Evolutionary conservation across 2,113 vertebrate species (phyloP).

Genomic region (Lasiurus cinereus): DNA sequence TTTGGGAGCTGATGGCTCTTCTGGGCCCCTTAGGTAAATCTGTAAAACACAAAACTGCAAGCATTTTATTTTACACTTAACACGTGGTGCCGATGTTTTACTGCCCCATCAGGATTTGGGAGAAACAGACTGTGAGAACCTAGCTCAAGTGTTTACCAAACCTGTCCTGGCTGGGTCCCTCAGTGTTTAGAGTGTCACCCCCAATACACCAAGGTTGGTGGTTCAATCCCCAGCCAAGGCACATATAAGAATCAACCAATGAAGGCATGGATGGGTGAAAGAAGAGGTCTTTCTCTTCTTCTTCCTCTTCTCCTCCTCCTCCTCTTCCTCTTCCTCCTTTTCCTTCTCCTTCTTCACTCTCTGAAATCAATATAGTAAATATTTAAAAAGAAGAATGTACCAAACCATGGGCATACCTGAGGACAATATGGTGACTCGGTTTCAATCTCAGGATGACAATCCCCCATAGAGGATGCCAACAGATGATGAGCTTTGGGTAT

Average conservation of each 20-base stretch:
- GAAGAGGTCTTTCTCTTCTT: not conserved
- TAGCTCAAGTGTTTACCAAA: not conserved
- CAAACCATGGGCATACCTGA: not conserved
- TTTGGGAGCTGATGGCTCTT: not conserved
- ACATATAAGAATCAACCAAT: not conserved
- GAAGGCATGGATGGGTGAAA: not conserved
- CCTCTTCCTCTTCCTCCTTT: not conserved
- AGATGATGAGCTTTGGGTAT: accelerated
- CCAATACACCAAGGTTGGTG: not conserved
- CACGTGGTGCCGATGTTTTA: not conserved
- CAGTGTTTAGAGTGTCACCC: not conserved
- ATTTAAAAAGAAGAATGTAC: not conserved
- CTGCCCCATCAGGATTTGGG: not conserved
- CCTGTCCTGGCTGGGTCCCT: no score
- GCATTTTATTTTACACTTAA: not conserved
- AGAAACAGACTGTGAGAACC: not conserved
- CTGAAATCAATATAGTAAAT: not conserved
- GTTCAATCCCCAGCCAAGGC: not conserved
- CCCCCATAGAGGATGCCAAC: accelerated
- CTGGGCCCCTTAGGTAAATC: not conserved
- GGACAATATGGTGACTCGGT: not conserved
- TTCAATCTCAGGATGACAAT: accelerated
- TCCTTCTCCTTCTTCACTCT: no score
- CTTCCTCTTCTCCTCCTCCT: no score
- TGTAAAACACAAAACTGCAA: not conserved